Conservation (phyloP, 2,113 vertebrate species). For the Gracilinanus agilis region DNA sequence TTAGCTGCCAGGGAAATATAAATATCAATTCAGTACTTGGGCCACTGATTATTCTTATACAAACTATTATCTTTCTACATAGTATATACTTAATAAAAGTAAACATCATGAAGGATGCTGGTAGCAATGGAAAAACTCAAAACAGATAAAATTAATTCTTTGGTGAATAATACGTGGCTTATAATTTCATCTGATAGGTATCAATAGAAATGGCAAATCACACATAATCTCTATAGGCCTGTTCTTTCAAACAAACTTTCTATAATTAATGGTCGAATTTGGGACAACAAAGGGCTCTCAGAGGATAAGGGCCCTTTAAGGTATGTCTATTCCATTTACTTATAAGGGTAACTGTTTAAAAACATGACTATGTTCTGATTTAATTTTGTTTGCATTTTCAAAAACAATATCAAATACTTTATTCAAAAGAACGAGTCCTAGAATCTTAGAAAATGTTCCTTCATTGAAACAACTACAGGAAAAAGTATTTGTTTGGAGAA, state of each 20-base stretch:
- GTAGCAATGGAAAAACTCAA: neutral
- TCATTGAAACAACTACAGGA: conserved; percentile 41
- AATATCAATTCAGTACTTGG: neutral
- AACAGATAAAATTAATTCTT: neutral
- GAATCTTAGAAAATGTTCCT: conserved; percentile 29
- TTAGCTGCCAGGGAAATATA: neutral
- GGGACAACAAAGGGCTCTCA: neutral
- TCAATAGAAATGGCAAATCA: neutral
- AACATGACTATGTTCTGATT: neutral
- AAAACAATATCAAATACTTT: conserved; percentile 38
- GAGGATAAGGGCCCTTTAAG: neutral
- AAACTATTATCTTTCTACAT: neutral
- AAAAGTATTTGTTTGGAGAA: conserved; percentile 54
- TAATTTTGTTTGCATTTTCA: conserved; percentile 10
- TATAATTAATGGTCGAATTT: neutral
- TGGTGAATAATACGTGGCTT: neutral
- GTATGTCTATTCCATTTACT: neutral
- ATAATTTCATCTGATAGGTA: neutral
- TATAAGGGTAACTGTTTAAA: neutral
- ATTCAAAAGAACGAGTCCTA: neutral
- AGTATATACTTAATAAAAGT: neutral
- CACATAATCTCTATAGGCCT: neutral
- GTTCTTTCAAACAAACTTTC: neutral
- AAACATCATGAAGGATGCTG: neutral
- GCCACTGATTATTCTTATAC: neutral